phyloP scores from a whole-genome alignment of 2,888 invertebrate genomes.

The Ochropleura plecta region DNA sequence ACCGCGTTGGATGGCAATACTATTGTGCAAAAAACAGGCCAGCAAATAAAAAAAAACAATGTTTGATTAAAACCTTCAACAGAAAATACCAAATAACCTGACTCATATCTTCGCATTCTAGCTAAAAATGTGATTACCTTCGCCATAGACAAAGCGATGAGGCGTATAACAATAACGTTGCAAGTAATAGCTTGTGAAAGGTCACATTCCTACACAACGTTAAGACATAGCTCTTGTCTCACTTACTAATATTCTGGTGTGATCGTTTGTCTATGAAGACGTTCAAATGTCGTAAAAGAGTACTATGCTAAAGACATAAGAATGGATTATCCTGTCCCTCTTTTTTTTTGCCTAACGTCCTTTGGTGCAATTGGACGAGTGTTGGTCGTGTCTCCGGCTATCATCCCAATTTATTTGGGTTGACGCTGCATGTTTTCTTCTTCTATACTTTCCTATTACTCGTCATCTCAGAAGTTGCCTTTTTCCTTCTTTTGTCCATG shows the following conservation, averaged over 20 bases:
- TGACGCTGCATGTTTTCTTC: too few relatives aligned
- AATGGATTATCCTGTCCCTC: neutral
- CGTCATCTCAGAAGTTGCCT: too few relatives aligned
- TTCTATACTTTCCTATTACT: too few relatives aligned
- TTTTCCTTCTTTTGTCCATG: too few relatives aligned
- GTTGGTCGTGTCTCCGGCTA: too few relatives aligned
- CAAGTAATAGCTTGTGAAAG: slow-evolving; percentile 64
- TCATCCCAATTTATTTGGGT: too few relatives aligned
- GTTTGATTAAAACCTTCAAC: too few relatives aligned
- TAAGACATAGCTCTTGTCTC: slow-evolving; percentile 47
- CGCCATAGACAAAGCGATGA: slow-evolving; percentile 63
- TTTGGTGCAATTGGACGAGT: neutral
- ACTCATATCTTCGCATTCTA: slow-evolving; percentile 5
- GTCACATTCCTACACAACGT: slow-evolving; percentile 64
- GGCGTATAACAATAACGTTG: slow-evolving; percentile 57
- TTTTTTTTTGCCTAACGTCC: neutral
- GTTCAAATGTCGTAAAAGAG: neutral
- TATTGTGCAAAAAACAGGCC: too few relatives aligned
- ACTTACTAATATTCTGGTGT: slow-evolving; percentile 11
- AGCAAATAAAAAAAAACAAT: too few relatives aligned
- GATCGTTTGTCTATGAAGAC: slow-evolving; percentile 31
- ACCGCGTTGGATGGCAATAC: too few relatives aligned
- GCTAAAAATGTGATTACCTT: slow-evolving; percentile 58
- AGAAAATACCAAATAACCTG: slow-evolving; percentile 15
- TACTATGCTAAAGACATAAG: neutral